These are phyloP conservation scores for Acleris cristana DNA, from an alignment of 2,888 invertebrate genomes.

Conservation along the genomic window DNA sequence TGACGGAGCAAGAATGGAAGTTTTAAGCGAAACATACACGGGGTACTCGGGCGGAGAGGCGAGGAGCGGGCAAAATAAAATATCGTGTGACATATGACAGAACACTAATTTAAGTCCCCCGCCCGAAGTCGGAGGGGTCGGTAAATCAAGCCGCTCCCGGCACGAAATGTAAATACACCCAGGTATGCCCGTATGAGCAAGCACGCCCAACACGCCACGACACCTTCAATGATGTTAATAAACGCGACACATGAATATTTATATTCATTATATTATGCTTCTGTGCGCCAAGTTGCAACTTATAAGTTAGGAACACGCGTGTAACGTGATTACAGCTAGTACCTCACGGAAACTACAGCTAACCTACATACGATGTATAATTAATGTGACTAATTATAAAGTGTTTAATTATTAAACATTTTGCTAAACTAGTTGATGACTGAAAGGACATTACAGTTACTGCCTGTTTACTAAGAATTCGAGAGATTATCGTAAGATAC, in stretches of 20 bases:
- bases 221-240: conserved; percentile 66
- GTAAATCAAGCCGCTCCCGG: conserved; percentile 79
- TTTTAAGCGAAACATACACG: conserved; percentile 66
- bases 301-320: conserved; percentile 29
- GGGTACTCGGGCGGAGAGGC: conserved; percentile 45
- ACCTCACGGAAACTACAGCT: conserved; percentile 6
- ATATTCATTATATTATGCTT: conserved; percentile 63
- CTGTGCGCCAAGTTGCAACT: conserved; percentile 40
- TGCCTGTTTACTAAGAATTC: no score
- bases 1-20: conserved; percentile 68
- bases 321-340: conserved; percentile 23
- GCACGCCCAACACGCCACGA: conserved; percentile 67
- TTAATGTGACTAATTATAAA: conserved; percentile 4
- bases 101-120: conserved; percentile 76
- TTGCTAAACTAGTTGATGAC: conserved; percentile 9
- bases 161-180: conserved; percentile 69
- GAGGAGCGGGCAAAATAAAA: conserved; percentile 68
- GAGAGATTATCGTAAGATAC: no score
- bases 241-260: conserved; percentile 67
- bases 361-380: conserved; percentile 15
- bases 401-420: conserved; percentile 18
- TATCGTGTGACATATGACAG: conserved; percentile 75
- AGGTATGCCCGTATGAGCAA: conserved; percentile 50
- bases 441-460: background rate
- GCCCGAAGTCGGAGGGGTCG: conserved; percentile 58